Base-by-base conservation (phyloP, 2,113 vertebrate genomes). In the Rhea americana region DNA sequence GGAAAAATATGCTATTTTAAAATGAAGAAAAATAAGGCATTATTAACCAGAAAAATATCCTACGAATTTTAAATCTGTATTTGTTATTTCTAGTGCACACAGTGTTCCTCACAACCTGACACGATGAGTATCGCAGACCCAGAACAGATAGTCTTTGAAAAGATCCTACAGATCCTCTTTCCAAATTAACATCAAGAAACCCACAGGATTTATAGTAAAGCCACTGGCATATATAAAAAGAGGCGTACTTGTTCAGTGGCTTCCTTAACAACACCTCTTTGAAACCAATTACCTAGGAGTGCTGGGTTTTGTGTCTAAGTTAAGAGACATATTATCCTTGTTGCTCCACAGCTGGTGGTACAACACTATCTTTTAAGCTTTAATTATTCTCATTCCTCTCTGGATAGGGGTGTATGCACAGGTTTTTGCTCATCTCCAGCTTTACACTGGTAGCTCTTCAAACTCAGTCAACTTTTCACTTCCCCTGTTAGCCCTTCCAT, bases 91-190 rank as follows among this genome's bases (percentile, higher is more conserved):
- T 95, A 48, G 81, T 84, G 94, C 94, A 89, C 89, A 50, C n/a
- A 48, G 45, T 45, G 30, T 67, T 95, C 78, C 78, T 90, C 82
- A 94, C 92, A 96, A 82, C 84, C 92, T 88, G 88, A 95, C 78
- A 94, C 97, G 95, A 95, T 97, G 96, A 89, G 75, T 87, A 89
- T 94, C 93, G 85, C 89, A 95, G 85, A 92, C 94, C 66, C 86
- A 86, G 89, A 97, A 89, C 97, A 98, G 96, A 97, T 97, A 96
- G 96, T 96, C 94, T 96, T 96, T 94, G 85, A 91, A 96, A 97
- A 93, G 94, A 96, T 97, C 87, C 68, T 94, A 92, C 91, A 94
- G 87, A 95, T 92, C 89, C n/a, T 96, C 50, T 84, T 53, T 82
- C 85, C 56, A 96, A 97, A 97, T 86, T 92, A 97, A 97, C 82